A percentile compares a stretch with the other conserved stretches of the same genome.
These are phyloP conservation scores for Archivesica marissinica DNA, from an alignment of 1,140 invertebrate species.

Conservation along the genomic window DNA sequence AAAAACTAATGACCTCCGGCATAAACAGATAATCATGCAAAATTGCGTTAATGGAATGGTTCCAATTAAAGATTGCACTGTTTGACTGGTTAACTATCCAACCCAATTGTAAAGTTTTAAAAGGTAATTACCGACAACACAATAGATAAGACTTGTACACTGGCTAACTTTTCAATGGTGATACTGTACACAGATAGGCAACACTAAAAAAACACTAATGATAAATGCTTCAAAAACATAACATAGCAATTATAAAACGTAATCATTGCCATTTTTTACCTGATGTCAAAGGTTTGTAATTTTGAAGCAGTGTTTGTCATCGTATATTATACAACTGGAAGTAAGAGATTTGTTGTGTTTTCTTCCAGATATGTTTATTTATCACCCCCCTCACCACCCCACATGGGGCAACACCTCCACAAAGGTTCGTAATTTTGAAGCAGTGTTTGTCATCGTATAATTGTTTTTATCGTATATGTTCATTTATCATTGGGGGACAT, in stretches of 20 bases:
- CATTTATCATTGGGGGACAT: no score
- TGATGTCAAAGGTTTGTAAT: background rate
- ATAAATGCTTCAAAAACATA: background rate
- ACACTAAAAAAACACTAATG: slow-evolving; percentile 14
- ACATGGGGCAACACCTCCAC: no score
- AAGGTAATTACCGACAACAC: background rate
- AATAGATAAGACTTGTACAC: background rate
- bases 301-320: no score
- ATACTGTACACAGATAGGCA: slow-evolving; percentile 8
- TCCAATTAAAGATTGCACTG: slow-evolving; percentile 20
- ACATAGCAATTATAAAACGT: background rate
- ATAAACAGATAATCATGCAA: slow-evolving; percentile 21
- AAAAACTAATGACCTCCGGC: background rate
- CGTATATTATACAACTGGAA: no score
- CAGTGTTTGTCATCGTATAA: no score
- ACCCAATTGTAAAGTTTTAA: slow-evolving; percentile 7
- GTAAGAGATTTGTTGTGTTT: no score
- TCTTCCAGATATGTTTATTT: no score
- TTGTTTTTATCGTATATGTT: no score
- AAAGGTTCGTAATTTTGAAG: no score
- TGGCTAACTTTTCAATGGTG: background rate
- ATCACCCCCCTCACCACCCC: no score
- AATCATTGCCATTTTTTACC: background rate
- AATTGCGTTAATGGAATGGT: slow-evolving; percentile 22
- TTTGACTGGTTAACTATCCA: background rate